Evolutionary conservation across 2,888 invertebrate species (phyloP).

Genomic region (Tenthredo amoena): DNA sequence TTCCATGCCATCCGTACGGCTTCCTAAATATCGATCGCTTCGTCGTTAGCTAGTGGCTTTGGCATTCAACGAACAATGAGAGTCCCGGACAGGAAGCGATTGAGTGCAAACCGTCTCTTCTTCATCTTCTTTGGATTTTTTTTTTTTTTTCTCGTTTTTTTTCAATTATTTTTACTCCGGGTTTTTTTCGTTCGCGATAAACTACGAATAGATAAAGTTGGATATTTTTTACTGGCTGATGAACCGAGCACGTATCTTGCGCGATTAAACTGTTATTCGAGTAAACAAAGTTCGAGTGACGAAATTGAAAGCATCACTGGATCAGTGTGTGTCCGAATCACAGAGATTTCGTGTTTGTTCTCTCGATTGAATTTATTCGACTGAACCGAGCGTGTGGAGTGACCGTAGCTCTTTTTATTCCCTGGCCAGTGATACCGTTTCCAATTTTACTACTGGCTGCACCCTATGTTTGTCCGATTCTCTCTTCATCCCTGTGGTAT

Average conservation of each 20-base stretch:
- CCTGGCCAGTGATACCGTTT: not conserved
- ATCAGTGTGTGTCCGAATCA: not conserved
- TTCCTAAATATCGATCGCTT: conserved; percentile 35
- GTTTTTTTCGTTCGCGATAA: not conserved
- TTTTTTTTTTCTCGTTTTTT: not conserved
- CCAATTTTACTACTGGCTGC: not conserved
- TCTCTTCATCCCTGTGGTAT: not conserved
- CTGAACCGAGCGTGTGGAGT: not conserved
- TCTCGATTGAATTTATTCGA: not conserved
- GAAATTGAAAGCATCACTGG: not conserved
- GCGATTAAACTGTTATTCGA: not conserved
- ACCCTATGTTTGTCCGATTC: not conserved
- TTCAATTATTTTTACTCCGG: not conserved
- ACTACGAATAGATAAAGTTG: not conserved
- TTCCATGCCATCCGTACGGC: conserved; percentile 34
- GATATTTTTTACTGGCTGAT: not conserved
- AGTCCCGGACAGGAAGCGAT: conserved; percentile 43
- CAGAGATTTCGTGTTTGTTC: not conserved
- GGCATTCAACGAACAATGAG: conserved; percentile 40
- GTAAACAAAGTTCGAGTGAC: not conserved
- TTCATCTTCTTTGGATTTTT: not conserved
- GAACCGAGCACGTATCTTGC: not conserved
- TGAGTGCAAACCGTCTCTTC: conserved; percentile 31
- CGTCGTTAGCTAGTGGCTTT: conserved; percentile 20
- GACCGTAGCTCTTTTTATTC: not conserved